These are phyloP conservation scores for Danio jaintianensis DNA, from an alignment of 2,797 vertebrate genomes.

Conservation along the genomic window DNA sequence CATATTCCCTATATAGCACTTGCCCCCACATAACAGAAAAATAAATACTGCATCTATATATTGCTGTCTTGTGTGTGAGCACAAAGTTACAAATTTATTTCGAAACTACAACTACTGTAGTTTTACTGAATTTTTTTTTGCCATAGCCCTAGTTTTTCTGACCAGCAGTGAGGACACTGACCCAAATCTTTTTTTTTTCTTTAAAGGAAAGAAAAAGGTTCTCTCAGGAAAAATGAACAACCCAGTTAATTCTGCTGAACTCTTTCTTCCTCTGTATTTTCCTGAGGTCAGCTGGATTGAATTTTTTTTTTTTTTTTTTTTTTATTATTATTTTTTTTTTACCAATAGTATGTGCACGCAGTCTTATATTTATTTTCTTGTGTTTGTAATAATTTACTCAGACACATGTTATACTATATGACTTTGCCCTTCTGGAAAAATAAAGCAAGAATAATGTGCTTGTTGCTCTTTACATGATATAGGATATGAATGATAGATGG, in stretches of 20 bases:
- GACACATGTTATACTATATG: neutral
- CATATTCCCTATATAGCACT: neutral
- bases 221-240: slow-evolving; percentile 28
- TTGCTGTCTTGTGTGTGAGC: neutral
- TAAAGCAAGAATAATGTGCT: too few relatives aligned
- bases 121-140: slow-evolving; percentile 3
- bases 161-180: slow-evolving; percentile 34
- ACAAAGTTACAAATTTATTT: neutral
- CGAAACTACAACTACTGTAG: neutral
- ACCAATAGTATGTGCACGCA: neutral
- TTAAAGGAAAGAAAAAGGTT: slow-evolving; percentile 24
- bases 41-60: neutral
- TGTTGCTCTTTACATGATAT: too few relatives aligned
- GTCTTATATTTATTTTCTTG: neutral
- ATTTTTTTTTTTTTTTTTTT: neutral
- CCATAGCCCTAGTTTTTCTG: slow-evolving; percentile 17
- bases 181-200: slow-evolving; percentile 42
- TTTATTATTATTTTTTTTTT: too few relatives aligned
- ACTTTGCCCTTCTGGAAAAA: neutral
- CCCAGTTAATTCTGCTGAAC: slow-evolving; percentile 20
- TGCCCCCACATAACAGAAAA: neutral
- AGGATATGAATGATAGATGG: too few relatives aligned
- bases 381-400: neutral
- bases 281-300: neutral
- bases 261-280: neutral